Percentiles rank a stretch among this genome's conserved stretches.
These are phyloP conservation scores for Cromileptes altivelis DNA, from an alignment of 2,113 vertebrate species.

Conservation along the genomic window DNA sequence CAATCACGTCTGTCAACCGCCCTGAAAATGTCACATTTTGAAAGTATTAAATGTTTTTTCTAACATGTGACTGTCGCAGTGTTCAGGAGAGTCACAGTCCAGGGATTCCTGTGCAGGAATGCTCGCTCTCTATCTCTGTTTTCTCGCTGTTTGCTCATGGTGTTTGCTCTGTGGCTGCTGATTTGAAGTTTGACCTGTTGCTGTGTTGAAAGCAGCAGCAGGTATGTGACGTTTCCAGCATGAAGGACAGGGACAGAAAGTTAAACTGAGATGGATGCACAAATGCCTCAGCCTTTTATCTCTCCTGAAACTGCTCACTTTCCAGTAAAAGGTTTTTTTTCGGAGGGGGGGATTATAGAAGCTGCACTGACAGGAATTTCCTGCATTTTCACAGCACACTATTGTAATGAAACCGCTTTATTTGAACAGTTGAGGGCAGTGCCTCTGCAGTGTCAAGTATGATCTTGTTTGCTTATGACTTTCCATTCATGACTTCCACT, in stretches of 20 bases:
- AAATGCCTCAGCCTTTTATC: conserved; percentile 27
- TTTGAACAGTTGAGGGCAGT: conserved; percentile 45
- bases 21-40: background rate
- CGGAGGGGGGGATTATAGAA: background rate
- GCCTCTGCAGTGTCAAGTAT: background rate
- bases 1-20: background rate
- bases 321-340: background rate
- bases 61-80: background rate
- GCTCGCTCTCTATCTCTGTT: conserved; percentile 31
- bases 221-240: conserved; percentile 28
- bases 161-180: conserved; percentile 74
- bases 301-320: conserved; percentile 39
- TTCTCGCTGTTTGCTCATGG: conserved; percentile 59
- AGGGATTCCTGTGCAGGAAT: conserved; percentile 64
- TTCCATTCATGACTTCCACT: conserved; percentile 34
- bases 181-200: conserved; percentile 81
- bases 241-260: conserved; percentile 52
- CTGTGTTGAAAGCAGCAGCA: conserved; percentile 52
- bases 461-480: conserved; percentile 42
- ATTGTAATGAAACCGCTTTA: conserved; percentile 2
- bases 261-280: conserved; percentile 34
- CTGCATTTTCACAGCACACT: background rate
- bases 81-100: conserved; percentile 27
- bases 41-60: background rate
- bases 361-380: conserved; percentile 10